Evolutionary conservation across 2,113 vertebrate genomes (phyloP), one percentile per base, ranked within the genome.

Genomic region (Scophthalmus maximus): DNA sequence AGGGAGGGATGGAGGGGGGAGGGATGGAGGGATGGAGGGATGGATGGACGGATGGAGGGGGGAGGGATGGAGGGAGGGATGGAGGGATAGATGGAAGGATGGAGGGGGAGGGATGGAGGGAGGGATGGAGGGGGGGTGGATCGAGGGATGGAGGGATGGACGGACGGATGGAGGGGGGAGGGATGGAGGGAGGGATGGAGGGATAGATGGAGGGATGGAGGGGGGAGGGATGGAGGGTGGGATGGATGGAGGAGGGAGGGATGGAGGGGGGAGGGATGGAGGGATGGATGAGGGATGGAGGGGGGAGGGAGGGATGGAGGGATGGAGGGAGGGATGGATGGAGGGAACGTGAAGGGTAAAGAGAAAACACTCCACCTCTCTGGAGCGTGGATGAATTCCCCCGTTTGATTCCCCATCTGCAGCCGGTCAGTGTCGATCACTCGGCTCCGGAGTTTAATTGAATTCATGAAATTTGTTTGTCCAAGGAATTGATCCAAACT

Each of bases 1-100:
- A 29, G 6, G 64, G 40, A 56, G 67, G 62, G 79, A 67, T 50
- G 44, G 17, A 55, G 47, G 46, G 64, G 50, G 70, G 58, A 27
- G 12, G 25, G 38, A 5, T 29, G 29, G 20, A 15, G 4, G 38
- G 51, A 20, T 12, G 49, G 29, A 59, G 15, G 29, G 22, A 42
- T 6, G 20, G 27, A 27, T 4, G 18, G 2, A 46, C 7, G 42
- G 42, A 40, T 6, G 32, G 32, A 34, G 32, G 32, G 9, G 32
- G 32, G 9, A 9, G 32, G 9, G 32, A 9, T 5, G 32, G 32
- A 34, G 32, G 32, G 9, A 34, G 53, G 17, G 8, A 18, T 30
- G 15, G 32, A 34, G 32, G 32, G 9, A 9, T 5, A 34, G 32
- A 9, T 6, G 32, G 32, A 34, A 9, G 32, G 9, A 9, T 5